Evolutionary conservation across 2,797 vertebrate genomes (phyloP).

Genomic region (Neostethus bicornis): DNA sequence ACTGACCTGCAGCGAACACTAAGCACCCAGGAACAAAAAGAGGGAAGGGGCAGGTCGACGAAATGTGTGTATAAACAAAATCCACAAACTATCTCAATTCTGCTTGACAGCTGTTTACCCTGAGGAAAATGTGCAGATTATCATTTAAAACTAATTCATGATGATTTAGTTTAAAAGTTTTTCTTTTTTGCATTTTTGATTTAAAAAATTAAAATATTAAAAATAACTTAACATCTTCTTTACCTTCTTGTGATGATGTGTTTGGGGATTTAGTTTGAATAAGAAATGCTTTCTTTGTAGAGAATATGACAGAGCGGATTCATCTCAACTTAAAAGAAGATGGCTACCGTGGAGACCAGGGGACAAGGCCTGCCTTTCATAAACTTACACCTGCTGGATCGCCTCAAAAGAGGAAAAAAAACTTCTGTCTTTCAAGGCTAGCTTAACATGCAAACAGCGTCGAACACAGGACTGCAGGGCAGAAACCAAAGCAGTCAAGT

Average conservation of each 20-base stretch:
- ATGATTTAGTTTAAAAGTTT: slow-evolving; percentile 43
- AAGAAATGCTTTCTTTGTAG: slow-evolving; percentile 71
- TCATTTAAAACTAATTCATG: slow-evolving; percentile 63
- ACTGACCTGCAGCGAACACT: slow-evolving; percentile 78
- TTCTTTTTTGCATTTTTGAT: slow-evolving; percentile 9
- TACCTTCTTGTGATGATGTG: not conserved
- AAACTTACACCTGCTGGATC: slow-evolving; percentile 78
- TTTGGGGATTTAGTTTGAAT: slow-evolving; percentile 69
- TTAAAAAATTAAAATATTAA: slow-evolving; percentile 5
- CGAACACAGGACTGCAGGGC: slow-evolving; percentile 37
- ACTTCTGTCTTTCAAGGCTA: slow-evolving; percentile 47
- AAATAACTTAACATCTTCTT: slow-evolving; percentile 47
- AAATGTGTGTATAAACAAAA: slow-evolving; percentile 51
- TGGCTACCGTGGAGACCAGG: slow-evolving; percentile 53
- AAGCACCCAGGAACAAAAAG: slow-evolving; percentile 54
- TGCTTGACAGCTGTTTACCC: slow-evolving; percentile 71
- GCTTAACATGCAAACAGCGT: slow-evolving; percentile 70
- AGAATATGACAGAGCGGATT: slow-evolving; percentile 71
- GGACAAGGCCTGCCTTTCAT: slow-evolving; percentile 83
- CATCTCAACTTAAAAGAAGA: slow-evolving; percentile 65
- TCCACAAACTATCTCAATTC: slow-evolving; percentile 64
- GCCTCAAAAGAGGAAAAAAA: slow-evolving; percentile 30
- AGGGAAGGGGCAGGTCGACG: slow-evolving; percentile 44
- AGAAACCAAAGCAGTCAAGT: slow-evolving; percentile 8
- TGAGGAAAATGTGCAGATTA: slow-evolving; percentile 80